Base-by-base conservation (phyloP, 2,888 invertebrate species). In the Glyphotaelius pellucidus region DNA sequence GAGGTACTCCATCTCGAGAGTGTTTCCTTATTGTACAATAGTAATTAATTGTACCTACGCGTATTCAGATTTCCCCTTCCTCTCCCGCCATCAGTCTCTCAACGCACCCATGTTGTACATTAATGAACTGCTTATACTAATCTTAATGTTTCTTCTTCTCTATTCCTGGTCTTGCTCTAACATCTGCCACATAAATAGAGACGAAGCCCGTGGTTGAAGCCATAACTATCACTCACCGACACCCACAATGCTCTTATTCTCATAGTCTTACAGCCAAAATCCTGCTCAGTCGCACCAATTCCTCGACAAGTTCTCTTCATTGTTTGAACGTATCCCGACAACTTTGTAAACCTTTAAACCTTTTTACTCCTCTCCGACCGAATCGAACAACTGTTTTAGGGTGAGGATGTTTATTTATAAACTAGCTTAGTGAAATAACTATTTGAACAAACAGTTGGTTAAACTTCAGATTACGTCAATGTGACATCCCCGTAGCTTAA, bases 51-150 rank as follows among this genome's bases (percentile, higher is more conserved):
- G 25, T 38, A 32, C 35, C 67, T 67, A 67, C 67, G 67, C 67
- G 67, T 67, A 67, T 67, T 67, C 67, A n/a, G 67, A 67, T 67
- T 67, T n/a, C 67, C 30, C 31, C 87, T 25, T 89, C 88, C 15
- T n/a, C 79, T 38, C 79, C n/a, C 79, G 31, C 88, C 38, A 79
- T 35, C 79, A 38, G 42, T 90, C 81, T 81, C 80, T 90, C 90
- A 81, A 31, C 90, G 42, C 81, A 31, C 42, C 9, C 42, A 31
- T 80, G 90, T 31, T 90, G 52, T 90, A 42, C 90, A 81, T 90
- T 90, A 90, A 90, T 90, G 90, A 90, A 81, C 90, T 81, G 90
- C 90, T 81, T 90, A 81, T 80, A 89, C 88, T 89, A 89, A 89
- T 89, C 88, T 89, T 89, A 79, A 89, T 89, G 88, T 80, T 80